Base-by-base conservation (phyloP, 2,888 invertebrate genomes). In the Eurois occulta region DNA sequence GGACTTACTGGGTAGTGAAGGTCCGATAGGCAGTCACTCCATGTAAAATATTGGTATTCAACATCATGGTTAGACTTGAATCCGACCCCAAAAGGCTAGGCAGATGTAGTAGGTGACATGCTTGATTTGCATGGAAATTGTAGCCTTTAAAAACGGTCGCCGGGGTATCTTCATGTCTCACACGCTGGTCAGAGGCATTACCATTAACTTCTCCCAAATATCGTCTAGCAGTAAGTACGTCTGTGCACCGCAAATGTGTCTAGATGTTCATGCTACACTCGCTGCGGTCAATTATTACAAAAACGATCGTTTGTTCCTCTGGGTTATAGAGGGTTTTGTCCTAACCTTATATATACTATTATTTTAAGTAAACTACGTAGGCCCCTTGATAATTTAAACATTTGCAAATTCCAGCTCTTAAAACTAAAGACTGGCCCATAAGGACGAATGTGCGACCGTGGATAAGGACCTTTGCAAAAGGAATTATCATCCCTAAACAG, bases 401-500 rank as follows among this genome's bases (percentile, higher is more conserved):
- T 58, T 38, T 73, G 55, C n/a, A 48, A 62, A 55, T 43, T 48
- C 21, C n/a, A 32, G 68, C 69, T 72, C 58, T 64, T 58, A 75
- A 70, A 75, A 77, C 72, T 77, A 52, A 70, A 70, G 43, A 18
- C 35, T 10, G 21, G 74, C 41, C 41, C n/a, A 1, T 74, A 65
- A 75, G 68, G 52, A 55, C 70, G 58, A 80, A 78, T 82, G 73
- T 77, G 72, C n/a, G 67, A 52, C 77, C 52, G 52, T 77, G 46
- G 71, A 84, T 80, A 73, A 78, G 74, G 75, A 41, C 41, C 71
- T 66, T 46, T 62, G 46, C 77, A 64, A 79, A 77, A 72, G 77
- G 78, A 73, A 75, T 75, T 75, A 74, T 83, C 74, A 76, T 76
- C 77, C 79, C 73, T 75, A 71, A 75, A 81, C 70, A 78, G 70